Conservation (phyloP, 2,888 invertebrate species). For the Rhagonycha fulva region DNA sequence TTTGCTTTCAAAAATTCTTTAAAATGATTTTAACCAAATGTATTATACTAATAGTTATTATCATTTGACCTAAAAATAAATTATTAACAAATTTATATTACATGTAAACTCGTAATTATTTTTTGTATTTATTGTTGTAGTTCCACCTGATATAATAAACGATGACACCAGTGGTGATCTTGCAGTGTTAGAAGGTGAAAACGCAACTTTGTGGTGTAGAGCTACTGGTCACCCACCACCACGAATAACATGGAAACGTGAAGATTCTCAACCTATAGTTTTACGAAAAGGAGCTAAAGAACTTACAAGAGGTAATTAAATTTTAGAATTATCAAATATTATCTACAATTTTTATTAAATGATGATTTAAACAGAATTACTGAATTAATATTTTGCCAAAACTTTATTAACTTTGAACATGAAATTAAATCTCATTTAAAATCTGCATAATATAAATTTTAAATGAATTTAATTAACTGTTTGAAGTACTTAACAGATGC, state of each 20-base stretch:
- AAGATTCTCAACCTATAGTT: conserved; percentile 59
- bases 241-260: conserved; percentile 64
- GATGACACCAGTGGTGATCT: conserved; percentile 77
- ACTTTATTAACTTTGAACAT: background rate
- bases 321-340: background rate
- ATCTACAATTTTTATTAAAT: conserved; percentile 14
- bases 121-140: conserved; percentile 53
- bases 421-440: background rate
- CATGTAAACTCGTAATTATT: background rate
- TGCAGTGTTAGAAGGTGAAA: conserved; percentile 73
- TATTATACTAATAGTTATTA: too few species aligned
- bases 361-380: background rate
- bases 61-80: too few species aligned
- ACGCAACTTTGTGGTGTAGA: conserved; percentile 72
- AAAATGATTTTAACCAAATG: too few species aligned
- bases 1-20: too few species aligned
- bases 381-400: background rate
- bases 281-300: conserved; percentile 54
- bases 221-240: conserved; percentile 76
- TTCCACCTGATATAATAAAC: conserved; percentile 79
- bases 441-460: background rate
- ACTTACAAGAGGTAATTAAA: conserved; percentile 52
- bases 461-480: conserved; percentile 36
- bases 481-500: conserved; percentile 37
- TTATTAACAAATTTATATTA: too few species aligned